Evolutionary conservation across 2,888 invertebrate species (phyloP).

Genomic region (Polydrusus pterygomalis): DNA sequence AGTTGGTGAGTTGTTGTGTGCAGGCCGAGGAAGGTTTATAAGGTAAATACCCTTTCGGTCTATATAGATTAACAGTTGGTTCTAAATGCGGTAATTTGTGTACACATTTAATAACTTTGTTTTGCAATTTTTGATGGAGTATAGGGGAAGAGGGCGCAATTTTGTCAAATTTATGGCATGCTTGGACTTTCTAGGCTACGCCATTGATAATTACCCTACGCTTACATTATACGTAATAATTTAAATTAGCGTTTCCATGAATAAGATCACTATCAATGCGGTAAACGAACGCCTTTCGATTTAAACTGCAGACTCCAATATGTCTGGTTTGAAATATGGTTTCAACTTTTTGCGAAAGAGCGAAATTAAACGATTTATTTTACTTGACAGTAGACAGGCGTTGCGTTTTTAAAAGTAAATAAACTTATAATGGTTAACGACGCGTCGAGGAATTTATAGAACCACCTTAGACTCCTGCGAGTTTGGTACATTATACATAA

Average conservation of each 20-base stretch:
- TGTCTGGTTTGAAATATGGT: conserved; percentile 52
- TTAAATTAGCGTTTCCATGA: conserved; percentile 54
- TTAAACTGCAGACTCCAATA: conserved; percentile 55
- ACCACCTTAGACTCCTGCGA: too few species aligned
- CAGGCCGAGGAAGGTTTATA: too few species aligned
- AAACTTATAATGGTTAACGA: background rate
- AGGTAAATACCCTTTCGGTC: too few species aligned
- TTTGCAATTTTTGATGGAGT: too few species aligned
- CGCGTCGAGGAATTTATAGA: too few species aligned
- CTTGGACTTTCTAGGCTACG: background rate
- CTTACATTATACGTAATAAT: conserved; percentile 49
- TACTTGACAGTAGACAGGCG: background rate
- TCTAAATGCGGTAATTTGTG: too few species aligned
- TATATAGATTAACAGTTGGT: too few species aligned
- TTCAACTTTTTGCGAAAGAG: conserved; percentile 36
- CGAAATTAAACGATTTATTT: conserved; percentile 48
- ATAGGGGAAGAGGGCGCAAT: background rate
- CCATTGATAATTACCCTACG: conserved; percentile 38
- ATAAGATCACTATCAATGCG: conserved; percentile 54
- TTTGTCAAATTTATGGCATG: background rate
- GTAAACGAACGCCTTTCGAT: conserved; percentile 55
- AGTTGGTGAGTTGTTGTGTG: too few species aligned
- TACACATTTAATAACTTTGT: too few species aligned
- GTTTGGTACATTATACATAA: too few species aligned
- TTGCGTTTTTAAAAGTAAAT: background rate